Evolutionary conservation across 2,113 vertebrate species (phyloP).

Genomic region (Leiothrix lutea): DNA sequence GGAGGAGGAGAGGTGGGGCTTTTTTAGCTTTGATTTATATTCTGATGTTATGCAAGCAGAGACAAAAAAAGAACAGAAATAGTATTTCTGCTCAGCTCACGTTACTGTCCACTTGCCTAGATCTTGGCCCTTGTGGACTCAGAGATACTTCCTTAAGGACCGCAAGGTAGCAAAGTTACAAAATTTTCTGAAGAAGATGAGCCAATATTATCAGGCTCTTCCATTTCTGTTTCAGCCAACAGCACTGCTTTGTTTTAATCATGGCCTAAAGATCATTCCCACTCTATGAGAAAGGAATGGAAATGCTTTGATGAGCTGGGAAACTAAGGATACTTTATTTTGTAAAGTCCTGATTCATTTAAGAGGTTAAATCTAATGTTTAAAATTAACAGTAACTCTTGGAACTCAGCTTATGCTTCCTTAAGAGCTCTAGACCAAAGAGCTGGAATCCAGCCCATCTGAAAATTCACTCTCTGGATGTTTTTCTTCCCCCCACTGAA

Average conservation of each 20-base stretch:
- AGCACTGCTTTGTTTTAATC: neutral
- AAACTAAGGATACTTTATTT: neutral
- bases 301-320: neutral
- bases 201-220: neutral
- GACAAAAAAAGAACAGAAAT: neutral
- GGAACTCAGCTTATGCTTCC: neutral
- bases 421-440: neutral
- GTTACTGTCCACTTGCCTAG: neutral
- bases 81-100: neutral
- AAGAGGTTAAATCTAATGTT: neutral
- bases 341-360: neutral
- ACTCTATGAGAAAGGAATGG: neutral
- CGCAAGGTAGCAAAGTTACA: neutral
- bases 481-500: neutral
- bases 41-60: neutral
- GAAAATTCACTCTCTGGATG: neutral
- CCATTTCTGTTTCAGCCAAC: neutral
- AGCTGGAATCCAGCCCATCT: neutral
- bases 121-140: neutral
- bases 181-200: neutral
- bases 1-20: accelerated
- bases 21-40: neutral
- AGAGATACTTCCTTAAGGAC: neutral
- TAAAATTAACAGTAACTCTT: neutral
- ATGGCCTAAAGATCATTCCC: neutral